These are phyloP conservation scores for Drosophila mojavensis DNA, from an alignment of 1,140 invertebrate genomes.

Conservation along the genomic window DNA sequence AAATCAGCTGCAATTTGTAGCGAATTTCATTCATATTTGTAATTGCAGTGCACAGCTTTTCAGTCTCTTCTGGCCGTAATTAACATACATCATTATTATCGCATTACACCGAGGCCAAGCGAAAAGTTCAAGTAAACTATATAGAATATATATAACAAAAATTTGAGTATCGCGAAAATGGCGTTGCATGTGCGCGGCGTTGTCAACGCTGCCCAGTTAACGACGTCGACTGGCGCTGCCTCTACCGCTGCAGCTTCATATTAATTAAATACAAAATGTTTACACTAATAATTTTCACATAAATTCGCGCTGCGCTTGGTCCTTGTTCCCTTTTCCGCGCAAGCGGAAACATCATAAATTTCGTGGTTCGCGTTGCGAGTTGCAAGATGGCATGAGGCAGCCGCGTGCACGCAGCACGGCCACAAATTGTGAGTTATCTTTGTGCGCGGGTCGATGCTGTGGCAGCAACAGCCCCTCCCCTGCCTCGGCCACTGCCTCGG, in stretches of 20 bases:
- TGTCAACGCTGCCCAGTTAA: conserved; percentile 47
- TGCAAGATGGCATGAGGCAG: conserved; percentile 38
- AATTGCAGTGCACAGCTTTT: background rate
- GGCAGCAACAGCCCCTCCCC: background rate
- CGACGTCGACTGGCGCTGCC: conserved; percentile 3
- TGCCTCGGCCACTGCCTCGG: background rate
- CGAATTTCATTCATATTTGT: too few species aligned
- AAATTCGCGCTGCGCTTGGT: conserved; percentile 39
- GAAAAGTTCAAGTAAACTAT: conserved; percentile 36
- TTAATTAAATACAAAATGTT: conserved; percentile 83
- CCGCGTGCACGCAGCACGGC: conserved; percentile 49
- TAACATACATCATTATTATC: conserved; percentile 69
- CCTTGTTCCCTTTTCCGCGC: background rate
- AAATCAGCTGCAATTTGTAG: too few species aligned
- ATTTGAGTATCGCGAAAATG: conserved; percentile 44
- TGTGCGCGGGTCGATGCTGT: conserved; percentile 49
- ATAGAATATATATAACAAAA: background rate
- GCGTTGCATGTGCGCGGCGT: conserved; percentile 31
- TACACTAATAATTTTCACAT: conserved; percentile 79
- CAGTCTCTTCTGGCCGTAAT: conserved; percentile 23
- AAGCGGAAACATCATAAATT: conserved; percentile 73
- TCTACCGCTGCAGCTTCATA: conserved; percentile 38
- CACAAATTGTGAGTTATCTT: conserved; percentile 81
- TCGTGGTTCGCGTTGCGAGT: conserved; percentile 29
- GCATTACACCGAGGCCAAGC: conserved; percentile 57